phyloP scores from a whole-genome alignment of 2,888 invertebrate genomes.

The Mylabris sibirica region DNA sequence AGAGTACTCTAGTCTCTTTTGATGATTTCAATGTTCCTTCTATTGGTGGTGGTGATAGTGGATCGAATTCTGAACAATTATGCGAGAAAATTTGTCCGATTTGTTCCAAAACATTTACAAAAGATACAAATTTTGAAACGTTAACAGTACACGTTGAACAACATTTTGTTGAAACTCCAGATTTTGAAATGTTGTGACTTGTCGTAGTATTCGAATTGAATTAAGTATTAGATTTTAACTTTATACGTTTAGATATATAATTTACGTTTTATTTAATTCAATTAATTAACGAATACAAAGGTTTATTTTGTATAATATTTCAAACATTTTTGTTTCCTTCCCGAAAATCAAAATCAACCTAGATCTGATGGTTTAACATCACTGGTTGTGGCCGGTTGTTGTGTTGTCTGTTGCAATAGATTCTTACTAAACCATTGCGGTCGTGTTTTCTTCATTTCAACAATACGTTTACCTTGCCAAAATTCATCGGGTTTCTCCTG shows the following conservation, averaged over 20 bases:
- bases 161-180: conserved; percentile 70
- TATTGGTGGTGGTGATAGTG: not conserved
- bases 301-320: not conserved
- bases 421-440: conserved; percentile 91
- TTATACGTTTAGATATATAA: not conserved
- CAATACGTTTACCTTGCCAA: conserved; percentile 76
- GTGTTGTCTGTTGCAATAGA: conserved; percentile 79
- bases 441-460: conserved; percentile 85
- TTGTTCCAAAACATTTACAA: conserved; percentile 72
- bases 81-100: conserved; percentile 75
- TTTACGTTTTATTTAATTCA: not conserved
- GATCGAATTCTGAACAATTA: conserved; percentile 17
- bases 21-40: not conserved
- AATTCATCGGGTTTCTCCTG: conserved; percentile 69
- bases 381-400: conserved; percentile 72
- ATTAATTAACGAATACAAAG: conserved; percentile 1
- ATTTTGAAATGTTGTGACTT: conserved; percentile 46
- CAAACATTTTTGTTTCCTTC: conserved; percentile 8
- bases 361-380: conserved; percentile 79
- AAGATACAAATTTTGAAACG: conserved; percentile 67
- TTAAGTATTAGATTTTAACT: conserved; percentile 14
- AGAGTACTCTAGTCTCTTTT: conserved; percentile 37
- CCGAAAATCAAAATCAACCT: conserved; percentile 67
- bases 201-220: not conserved
- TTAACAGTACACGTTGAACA: conserved; percentile 80